Conservation (phyloP, 2,797 vertebrate genomes). For the Manis crassicaudata region DNA sequence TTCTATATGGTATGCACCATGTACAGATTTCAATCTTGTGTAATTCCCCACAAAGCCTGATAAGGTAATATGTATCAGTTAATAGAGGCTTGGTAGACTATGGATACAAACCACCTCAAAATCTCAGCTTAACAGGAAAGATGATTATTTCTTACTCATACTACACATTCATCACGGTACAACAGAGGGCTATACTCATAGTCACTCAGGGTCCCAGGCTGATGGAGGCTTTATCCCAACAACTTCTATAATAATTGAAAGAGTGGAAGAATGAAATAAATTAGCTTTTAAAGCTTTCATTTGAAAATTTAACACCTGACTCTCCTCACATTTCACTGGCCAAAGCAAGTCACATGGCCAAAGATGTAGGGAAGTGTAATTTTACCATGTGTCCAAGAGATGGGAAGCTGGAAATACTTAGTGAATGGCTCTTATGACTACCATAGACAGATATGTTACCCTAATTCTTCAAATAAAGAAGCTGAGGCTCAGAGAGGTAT, state of each 20-base stretch:
- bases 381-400: not conserved
- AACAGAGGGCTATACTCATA: not conserved
- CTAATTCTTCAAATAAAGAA: constrained; percentile 21
- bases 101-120: not conserved
- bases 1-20: not conserved
- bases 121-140: constrained; percentile 38
- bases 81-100: not conserved
- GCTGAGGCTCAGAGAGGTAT: not conserved
- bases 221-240: not conserved
- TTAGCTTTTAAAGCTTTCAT: constrained; percentile 16
- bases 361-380: not conserved
- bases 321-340: not conserved
- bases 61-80: not conserved
- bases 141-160: not conserved
- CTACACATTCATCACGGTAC: not conserved
- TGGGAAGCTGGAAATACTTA: not conserved
- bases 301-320: constrained; percentile 31
- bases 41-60: constrained; percentile 4
- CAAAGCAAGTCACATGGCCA: constrained; percentile 24
- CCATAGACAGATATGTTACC: not conserved
- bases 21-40: not conserved
- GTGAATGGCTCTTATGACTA: not conserved
- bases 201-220: not conserved
- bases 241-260: not conserved
- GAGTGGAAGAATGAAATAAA: not conserved